Evolutionary conservation across 2,888 invertebrate species (phyloP), one percentile per base, ranked within the genome.

Genomic region (Hyalella azteca): DNA sequence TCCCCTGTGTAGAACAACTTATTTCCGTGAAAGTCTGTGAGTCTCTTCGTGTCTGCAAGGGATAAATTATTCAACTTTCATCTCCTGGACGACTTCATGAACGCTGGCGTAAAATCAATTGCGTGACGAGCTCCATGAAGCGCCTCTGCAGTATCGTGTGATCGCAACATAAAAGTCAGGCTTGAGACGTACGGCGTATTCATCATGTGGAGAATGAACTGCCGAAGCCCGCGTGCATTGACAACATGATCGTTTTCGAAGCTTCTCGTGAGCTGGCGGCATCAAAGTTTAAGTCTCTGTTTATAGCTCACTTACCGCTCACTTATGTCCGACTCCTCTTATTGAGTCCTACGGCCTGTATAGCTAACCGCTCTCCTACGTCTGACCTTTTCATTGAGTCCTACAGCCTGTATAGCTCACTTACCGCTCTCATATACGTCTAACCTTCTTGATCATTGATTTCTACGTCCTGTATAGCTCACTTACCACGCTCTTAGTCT

Each of bases 221-320:
- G 66, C 66, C 54, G 54, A 54, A 54, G 66, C 15, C 36, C 19
- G 66, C 32, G 66, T 36, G 36, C 19, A 36, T 66, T 32, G 66
- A 22, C 22, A 36, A 66, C 66, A 36, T 36, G 66, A 66, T 36
- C 36, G 19, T 66, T n/a, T 36, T 32, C 22, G 29, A 2, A 66
- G 66, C 36, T 36, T 66, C 36, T n/a, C 66, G 66, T 66, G 66
- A 11, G 66, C 32, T 66, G 36, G 66, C 39, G 4, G 4, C 66
- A 36, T 66, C 66, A 66, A 66, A 66, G 66, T 66, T 66, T 36
- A 36, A 66, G 32, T 29, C 66, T 54, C 26, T 54, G 54, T 54
- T 54, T 54, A 54, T 54, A 54, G 54, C 54, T 9, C 26, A 26
- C 26, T 54, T 54, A 54, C 26, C 29, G 54, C 54, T 54, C 54